Percentiles rank a stretch among this genome's conserved stretches.
These are phyloP conservation scores for Dermatemys mawii DNA, from an alignment of 2,113 vertebrate species.

Conservation along the genomic window DNA sequence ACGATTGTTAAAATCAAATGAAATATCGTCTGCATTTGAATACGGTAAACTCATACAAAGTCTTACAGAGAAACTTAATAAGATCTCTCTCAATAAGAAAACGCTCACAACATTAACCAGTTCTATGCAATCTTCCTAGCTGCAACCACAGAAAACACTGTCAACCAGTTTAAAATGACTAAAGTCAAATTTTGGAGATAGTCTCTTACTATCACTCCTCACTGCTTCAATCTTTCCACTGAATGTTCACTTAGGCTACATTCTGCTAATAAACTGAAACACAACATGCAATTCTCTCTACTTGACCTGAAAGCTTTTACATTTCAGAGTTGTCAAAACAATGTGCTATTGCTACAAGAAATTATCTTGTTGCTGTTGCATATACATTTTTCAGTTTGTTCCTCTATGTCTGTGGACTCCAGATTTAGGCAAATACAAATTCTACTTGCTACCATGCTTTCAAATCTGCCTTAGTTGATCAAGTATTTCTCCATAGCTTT, in stretches of 20 bases:
- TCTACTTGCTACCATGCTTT: constrained; percentile 58
- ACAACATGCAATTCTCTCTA: not conserved
- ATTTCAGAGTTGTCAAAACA: constrained; percentile 65
- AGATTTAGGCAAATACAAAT: constrained; percentile 45
- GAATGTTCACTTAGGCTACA: not conserved
- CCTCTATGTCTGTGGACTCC: constrained; percentile 58
- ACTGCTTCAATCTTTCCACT: not conserved
- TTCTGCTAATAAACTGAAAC: constrained; percentile 45
- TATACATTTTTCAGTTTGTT: constrained; percentile 61
- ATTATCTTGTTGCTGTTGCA: constrained; percentile 64
- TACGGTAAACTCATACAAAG: not conserved
- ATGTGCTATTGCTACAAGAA: constrained; percentile 49
- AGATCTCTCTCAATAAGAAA: not conserved
- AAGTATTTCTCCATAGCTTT: constrained; percentile 33
- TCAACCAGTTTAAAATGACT: not conserved
- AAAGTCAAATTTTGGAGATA: not conserved
- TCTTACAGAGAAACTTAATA: accelerated
- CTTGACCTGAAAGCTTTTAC: constrained; percentile 53
- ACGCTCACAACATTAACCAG: not conserved
- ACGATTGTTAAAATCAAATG: not conserved
- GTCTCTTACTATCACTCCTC: not conserved
- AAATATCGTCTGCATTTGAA: not conserved
- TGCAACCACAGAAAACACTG: not conserved
- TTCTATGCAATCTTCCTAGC: not conserved
- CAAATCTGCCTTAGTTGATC: constrained; percentile 46